A percentile compares a stretch with the other conserved stretches of the same genome.
These are phyloP conservation scores for Cyprinodon variegatus DNA, from an alignment of 2,113 vertebrate genomes.

Conservation along the genomic window DNA sequence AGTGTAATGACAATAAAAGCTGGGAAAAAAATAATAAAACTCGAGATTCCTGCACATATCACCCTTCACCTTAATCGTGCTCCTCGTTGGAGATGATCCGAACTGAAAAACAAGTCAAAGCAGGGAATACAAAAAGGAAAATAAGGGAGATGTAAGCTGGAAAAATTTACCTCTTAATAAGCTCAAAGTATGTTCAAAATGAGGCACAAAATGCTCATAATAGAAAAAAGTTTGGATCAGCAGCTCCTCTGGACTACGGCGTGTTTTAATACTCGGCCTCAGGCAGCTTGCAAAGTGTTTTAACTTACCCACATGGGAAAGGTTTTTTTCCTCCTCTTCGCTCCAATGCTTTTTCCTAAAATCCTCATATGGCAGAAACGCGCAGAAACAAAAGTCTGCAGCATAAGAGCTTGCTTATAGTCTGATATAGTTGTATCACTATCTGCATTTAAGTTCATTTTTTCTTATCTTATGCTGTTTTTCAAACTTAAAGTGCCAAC, in stretches of 20 bases:
- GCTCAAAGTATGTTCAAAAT: background rate
- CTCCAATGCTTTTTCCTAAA: constrained; percentile 4
- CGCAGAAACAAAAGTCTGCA: background rate
- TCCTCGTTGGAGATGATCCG: background rate
- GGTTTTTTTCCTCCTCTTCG: background rate
- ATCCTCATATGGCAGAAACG: background rate
- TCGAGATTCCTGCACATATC: background rate
- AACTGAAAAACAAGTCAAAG: background rate
- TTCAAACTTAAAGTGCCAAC: background rate
- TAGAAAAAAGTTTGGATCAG: constrained; percentile 17
- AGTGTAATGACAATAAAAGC: too few species aligned
- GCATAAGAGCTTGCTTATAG: background rate
- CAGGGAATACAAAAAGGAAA: background rate
- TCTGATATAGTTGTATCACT: background rate
- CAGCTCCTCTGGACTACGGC: background rate
- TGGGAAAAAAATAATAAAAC: too few species aligned
- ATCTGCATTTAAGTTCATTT: background rate
- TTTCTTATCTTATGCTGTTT: background rate
- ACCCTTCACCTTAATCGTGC: background rate
- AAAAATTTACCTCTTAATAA: background rate
- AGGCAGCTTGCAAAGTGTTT: constrained; percentile 18
- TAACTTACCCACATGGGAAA: constrained; percentile 6
- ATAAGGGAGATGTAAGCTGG: background rate
- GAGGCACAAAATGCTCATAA: constrained; percentile 1
- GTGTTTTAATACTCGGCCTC: constrained; percentile 1